Base-by-base conservation (phyloP, 2,797 vertebrate species). In the Halcyon smyrnensis region DNA sequence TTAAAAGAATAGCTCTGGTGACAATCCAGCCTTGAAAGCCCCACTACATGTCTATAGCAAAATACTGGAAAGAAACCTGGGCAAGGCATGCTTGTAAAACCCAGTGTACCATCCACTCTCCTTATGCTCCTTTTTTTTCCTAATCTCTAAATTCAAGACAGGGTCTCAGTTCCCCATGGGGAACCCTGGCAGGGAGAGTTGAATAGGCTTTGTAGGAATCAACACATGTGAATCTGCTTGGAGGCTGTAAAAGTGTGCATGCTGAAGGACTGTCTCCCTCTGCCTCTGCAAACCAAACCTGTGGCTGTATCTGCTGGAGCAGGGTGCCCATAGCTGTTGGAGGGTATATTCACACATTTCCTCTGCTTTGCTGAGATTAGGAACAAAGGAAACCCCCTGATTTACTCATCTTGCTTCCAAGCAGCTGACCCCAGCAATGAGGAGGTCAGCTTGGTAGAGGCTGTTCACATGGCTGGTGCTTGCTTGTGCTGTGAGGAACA, bases 281-380 rank as follows among this genome's bases (percentile, higher is more conserved):
- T 68, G 39, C 64, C 80, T 81, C 60, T 89, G 64, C 60, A 87
- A 80, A 37, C 30, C 69, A 89, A 80, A 77, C 3, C 1, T 37
- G 32, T 23, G 18, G 13, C 45, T 56, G 34, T 45, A 64, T 84
- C 50, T 69, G 48, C 39, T 8, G 16, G 36, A 37, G 23, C 24
- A 48, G 43, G 48, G 50, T 1, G 0, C 65, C 59, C 0, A 0
- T 41, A 83, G n/a, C 59, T 86, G 50, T 24, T 1, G 20, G 20
- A 76, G 30, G 20, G 17, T 0, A 10, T 76, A 77, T 56, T 85
- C 63, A 75, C n/a, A 50, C 6, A 39, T 73, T 86, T 80, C 77
- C 71, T 70, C 30, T 63, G 43, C 67, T 82, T 57, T 81, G 24
- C 79, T 77, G 37, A 43, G 65, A 41, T 41, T 56, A 4, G 8